Evolutionary conservation across 2,888 invertebrate species (phyloP), one percentile per base, ranked within the genome.

Genomic region (Drosophila quinaria): DNA sequence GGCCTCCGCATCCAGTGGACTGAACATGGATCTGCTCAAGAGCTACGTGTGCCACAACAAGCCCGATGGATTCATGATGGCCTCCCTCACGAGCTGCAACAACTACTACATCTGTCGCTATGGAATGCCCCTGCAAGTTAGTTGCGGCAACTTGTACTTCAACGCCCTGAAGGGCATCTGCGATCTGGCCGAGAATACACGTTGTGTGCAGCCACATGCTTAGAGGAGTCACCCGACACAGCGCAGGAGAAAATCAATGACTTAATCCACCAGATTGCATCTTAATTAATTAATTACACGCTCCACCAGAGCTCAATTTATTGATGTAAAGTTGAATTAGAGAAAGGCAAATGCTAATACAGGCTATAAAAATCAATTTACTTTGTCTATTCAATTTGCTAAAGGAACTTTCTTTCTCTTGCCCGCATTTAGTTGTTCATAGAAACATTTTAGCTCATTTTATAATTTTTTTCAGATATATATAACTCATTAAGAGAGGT

Each of bases 151-250:
- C 1, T 82, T 86, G 41, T 87, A 90, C 75, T 91, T 90, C 74
- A 91, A 91, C 22, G 84, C 85, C 0, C 39, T 87, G 41, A 91
- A 83, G 64, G 91, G 91, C 31, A 78, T 79, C 47, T 91, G 91
- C 61, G 91, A 91, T 80, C 71, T 87, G 58, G 91, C 91, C 5
- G 79, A 90, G 63, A 91, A 91, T 33, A 90, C 89, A 5, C 71
- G 78, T 8, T 90, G 90, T 50, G 71, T 80, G 6, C 91, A 80
- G 59, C 75, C 79, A 2, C 11, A 46, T 47, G 70, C 47, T 19
- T 84, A 75, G 33, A 60, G 13, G 11, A 37, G 39, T 9, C 4
- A 39, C 6, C 11, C 3, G 41, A 52, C 47, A 35, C n/a, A 19
- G 29, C 29, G 47, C 4, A 39, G 31, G n/a, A 17, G 22, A 49